Base-by-base conservation (phyloP, 1,140 invertebrate species). In the Trichoplusia ni region DNA sequence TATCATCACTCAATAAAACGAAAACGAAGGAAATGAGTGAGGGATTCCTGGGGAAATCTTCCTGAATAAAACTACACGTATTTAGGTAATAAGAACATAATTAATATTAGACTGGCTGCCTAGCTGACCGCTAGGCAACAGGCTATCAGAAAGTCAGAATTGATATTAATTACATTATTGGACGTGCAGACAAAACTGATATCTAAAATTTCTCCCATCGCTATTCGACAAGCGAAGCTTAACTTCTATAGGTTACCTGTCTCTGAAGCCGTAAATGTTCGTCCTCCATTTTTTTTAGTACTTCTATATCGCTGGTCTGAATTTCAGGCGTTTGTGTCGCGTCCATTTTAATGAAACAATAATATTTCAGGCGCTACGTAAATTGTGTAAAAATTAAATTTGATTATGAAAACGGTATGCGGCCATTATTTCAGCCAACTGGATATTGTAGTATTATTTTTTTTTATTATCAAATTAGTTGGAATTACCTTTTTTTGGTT, bases 271-370 rank as follows among this genome's bases (percentile, higher is more conserved):
- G 64, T 8, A 82, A 69, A 38, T 84, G 79, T 37, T 88, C 85
- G 19, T 88, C 85, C 59, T 88, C 85, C 77, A 84, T 81, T 49
- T 86, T 88, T 42, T 77, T 86, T 35, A 73, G 23, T 0, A 82
- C 49, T 11, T 88, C 82, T 9, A 77, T 46, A 51, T 85, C 82
- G 23, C 35, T 77, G 11, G 7, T 5, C 19, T 60, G 59, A n/a
- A 49, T 27, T 3, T 63, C 66, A 44, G 29, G 1, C 18, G n/a
- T 5, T 40, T 47, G 54, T 7, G 7, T 53, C 40, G 23, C 18
- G n/a, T 64, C 35, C 47, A 60, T 66, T 62, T 37, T 63, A 40
- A 21, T 51, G 23, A 33, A 51, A 54, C 8, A 16, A 49, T 49
- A 49, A 31, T 49, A 49, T 31, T 9, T 16, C 14, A 8, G 3